Evolutionary conservation across 2,113 vertebrate genomes (phyloP).

Genomic region (Agelaius tricolor): DNA sequence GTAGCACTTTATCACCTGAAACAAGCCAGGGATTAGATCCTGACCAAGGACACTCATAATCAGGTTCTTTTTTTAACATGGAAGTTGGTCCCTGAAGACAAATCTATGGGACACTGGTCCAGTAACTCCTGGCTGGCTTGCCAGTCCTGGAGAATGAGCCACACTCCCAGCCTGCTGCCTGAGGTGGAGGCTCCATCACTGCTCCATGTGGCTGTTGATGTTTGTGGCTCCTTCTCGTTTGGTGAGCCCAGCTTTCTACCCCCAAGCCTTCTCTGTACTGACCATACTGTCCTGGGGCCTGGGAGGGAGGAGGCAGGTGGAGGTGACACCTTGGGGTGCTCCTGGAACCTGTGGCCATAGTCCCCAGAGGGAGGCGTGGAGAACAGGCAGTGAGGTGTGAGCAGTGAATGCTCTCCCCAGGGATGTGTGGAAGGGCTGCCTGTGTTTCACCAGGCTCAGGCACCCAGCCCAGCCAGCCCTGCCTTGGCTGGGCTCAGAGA

Average conservation of each 20-base stretch:
- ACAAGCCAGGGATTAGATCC: background rate
- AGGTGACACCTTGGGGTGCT: background rate
- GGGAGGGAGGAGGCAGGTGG: background rate
- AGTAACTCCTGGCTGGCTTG: background rate
- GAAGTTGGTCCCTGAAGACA: background rate
- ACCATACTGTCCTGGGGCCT: background rate
- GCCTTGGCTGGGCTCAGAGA: background rate
- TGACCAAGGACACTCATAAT: background rate
- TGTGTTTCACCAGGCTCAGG: background rate
- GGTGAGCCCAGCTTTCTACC: background rate
- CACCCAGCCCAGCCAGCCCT: too few relatives aligned
- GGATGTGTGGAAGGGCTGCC: background rate
- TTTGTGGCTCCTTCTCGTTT: background rate
- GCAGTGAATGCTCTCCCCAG: background rate
- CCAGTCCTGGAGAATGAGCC: background rate
- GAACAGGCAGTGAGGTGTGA: accelerated
- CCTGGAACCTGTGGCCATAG: background rate
- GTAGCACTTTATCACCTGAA: background rate
- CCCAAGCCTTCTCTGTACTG: background rate
- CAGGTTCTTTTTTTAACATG: background rate
- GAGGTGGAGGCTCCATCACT: background rate
- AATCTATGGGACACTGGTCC: background rate
- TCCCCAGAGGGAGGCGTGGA: too few relatives aligned
- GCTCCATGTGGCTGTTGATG: background rate
- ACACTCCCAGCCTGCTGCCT: background rate